Evolutionary conservation across 2,797 vertebrate genomes (phyloP).

Genomic region (Danionella dracula): DNA sequence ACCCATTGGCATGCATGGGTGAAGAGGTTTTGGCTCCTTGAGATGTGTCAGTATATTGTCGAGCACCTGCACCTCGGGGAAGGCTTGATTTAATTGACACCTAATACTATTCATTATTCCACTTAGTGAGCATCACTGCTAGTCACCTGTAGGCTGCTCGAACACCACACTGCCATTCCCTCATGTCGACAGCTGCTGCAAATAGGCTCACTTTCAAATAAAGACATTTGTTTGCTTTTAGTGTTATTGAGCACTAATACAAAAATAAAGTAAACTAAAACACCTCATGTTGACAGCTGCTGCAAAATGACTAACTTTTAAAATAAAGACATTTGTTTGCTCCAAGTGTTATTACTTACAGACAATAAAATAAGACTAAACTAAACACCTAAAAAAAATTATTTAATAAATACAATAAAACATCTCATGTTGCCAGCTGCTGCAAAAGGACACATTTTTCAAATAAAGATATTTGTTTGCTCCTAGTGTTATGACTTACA

Average conservation of each 20-base stretch:
- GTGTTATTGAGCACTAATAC: background rate
- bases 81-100: conserved; percentile 98
- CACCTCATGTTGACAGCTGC: background rate
- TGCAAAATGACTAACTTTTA: too few relatives aligned
- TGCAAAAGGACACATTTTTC: too few relatives aligned
- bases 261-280: background rate
- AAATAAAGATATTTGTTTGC: too few relatives aligned
- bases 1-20: conserved; percentile 90
- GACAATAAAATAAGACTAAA: too few relatives aligned
- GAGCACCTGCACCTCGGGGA: conserved; percentile 94
- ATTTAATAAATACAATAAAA: too few relatives aligned
- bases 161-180: conserved; percentile 66
- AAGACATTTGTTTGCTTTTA: background rate
- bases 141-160: conserved; percentile 90
- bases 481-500: too few relatives aligned
- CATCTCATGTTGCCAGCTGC: too few relatives aligned
- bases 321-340: too few relatives aligned
- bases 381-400: too few relatives aligned
- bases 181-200: conserved; percentile 87
- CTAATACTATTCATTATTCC: conserved; percentile 99
- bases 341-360: too few relatives aligned
- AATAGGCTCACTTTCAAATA: conserved; percentile 66
- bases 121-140: conserved; percentile 98
- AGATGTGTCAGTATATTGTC: conserved; percentile 93
- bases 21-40: conserved; percentile 91